Percentiles rank a stretch among this genome's conserved stretches.
These are phyloP conservation scores for Rhombomys opimus DNA, from an alignment of 2,113 vertebrate genomes.

Conservation along the genomic window DNA sequence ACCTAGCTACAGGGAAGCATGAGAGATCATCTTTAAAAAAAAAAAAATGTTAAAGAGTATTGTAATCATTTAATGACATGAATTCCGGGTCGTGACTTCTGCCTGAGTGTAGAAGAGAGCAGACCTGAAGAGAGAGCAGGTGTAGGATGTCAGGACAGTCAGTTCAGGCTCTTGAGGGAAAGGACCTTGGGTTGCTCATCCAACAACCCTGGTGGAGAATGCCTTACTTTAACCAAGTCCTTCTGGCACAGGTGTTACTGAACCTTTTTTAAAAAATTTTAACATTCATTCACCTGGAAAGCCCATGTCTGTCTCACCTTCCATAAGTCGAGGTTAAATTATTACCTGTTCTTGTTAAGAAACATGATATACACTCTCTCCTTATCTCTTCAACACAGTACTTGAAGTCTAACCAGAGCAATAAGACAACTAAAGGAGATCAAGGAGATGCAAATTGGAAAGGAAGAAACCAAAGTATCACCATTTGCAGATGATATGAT, in stretches of 20 bases:
- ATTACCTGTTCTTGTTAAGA: not conserved
- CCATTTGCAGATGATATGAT: no score
- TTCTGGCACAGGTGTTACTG: not conserved
- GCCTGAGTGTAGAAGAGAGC: not conserved
- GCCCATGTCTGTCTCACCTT: not conserved
- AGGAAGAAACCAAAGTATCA: no score
- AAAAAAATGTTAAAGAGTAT: no score
- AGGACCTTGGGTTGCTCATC: not conserved
- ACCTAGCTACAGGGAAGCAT: not conserved
- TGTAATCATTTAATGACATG: not conserved
- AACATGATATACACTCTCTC: no score
- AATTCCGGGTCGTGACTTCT: not conserved
- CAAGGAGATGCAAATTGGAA: no score
- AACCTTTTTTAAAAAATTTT: not conserved
- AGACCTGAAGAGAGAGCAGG: not conserved
- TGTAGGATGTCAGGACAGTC: not conserved
- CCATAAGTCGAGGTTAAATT: not conserved
- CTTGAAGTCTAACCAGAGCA: no score
- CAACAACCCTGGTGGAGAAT: not conserved
- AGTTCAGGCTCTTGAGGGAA: not conserved
- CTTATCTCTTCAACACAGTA: no score
- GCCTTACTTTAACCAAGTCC: constrained; percentile 15
- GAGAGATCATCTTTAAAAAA: no score
- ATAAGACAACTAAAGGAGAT: no score
- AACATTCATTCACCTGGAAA: not conserved